These are phyloP conservation scores for Pseudorectes ferrugineus DNA, from an alignment of 2,113 vertebrate genomes.

Conservation along the genomic window DNA sequence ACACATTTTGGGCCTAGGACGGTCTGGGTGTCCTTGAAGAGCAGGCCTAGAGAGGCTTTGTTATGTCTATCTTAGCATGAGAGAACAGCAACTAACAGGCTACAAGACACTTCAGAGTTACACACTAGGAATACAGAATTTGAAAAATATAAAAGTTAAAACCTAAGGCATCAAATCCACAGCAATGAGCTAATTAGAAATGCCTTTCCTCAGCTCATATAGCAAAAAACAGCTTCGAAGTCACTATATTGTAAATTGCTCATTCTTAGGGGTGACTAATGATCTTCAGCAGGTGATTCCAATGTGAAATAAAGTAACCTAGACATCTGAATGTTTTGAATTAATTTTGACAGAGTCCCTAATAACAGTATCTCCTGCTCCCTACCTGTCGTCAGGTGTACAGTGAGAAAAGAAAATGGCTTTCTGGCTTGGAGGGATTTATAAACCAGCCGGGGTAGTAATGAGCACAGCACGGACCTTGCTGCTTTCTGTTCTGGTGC, in stretches of 20 bases:
- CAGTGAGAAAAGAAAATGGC: background rate
- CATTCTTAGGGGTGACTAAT: background rate
- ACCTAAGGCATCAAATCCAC: too few species aligned
- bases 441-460: background rate
- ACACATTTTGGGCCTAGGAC: too few species aligned
- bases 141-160: too few species aligned
- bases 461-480: fast-evolving
- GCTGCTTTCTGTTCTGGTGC: background rate
- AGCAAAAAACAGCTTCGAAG: background rate
- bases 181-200: background rate
- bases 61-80: too few species aligned
- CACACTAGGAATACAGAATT: too few species aligned
- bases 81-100: too few species aligned
- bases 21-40: too few species aligned
- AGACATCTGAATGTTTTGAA: background rate
- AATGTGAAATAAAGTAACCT: background rate
- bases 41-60: too few species aligned
- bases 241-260: background rate
- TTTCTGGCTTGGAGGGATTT: background rate
- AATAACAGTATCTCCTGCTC: background rate
- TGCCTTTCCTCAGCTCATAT: background rate
- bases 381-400: background rate
- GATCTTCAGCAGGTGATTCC: background rate
- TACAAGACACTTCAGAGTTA: too few species aligned
- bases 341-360: background rate